Evolutionary conservation across 2,113 vertebrate species (phyloP).

Genomic region (Passer domesticus): DNA sequence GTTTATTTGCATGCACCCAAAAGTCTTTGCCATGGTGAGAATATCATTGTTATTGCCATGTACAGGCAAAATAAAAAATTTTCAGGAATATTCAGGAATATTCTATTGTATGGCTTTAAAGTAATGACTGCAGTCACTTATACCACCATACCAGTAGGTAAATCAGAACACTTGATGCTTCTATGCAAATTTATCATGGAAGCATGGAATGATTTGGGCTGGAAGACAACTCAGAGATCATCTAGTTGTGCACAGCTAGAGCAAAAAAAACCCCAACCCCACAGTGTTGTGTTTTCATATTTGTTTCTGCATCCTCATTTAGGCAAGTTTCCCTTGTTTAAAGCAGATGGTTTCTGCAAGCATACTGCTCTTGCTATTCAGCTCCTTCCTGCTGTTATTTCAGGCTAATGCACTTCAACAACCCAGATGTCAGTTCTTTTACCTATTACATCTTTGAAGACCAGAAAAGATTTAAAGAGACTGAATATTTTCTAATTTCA

Average conservation of each 20-base stretch:
- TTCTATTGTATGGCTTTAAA: background rate
- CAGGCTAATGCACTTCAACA: background rate
- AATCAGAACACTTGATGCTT: background rate
- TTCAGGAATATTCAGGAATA: background rate
- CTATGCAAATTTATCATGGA: background rate
- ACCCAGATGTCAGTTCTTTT: background rate
- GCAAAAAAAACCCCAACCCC: rapidly evolving
- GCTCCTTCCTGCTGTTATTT: background rate
- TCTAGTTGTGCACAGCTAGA: background rate
- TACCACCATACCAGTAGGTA: background rate
- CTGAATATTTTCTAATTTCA: background rate
- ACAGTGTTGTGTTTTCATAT: background rate
- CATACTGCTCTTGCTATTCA: background rate
- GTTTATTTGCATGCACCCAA: background rate
- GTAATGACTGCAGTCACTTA: background rate
- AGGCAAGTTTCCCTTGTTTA: background rate
- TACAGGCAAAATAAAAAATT: background rate
- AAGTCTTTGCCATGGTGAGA: background rate
- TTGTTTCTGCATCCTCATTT: background rate
- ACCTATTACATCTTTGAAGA: background rate
- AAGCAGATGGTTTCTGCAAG: background rate
- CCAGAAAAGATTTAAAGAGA: background rate
- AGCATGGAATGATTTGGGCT: background rate
- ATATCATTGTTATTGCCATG: background rate
- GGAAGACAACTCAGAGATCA: background rate